phyloP scores from a whole-genome alignment of 2,888 invertebrate species.

The Diarsia dahlii region DNA sequence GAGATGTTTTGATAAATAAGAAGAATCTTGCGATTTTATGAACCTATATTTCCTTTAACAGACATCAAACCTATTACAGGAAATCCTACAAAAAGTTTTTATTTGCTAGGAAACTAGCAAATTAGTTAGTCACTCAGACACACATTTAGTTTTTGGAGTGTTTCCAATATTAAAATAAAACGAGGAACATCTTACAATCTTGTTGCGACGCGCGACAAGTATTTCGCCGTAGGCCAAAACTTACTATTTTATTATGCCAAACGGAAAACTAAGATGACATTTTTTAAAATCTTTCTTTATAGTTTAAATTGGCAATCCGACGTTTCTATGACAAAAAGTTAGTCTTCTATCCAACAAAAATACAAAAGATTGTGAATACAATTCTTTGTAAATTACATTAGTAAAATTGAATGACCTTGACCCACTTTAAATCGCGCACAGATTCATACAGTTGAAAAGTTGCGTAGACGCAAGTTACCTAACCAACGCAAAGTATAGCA shows the following conservation, averaged over 20 bases:
- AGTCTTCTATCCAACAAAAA: neutral
- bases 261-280: neutral
- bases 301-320: neutral
- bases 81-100: neutral
- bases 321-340: neutral
- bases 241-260: neutral
- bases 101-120: neutral
- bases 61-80: too few relatives aligned
- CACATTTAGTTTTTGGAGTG: neutral
- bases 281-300: neutral
- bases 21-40: neutral
- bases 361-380: neutral
- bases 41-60: neutral
- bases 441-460: conserved; percentile 46
- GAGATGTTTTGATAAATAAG: neutral
- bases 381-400: conserved; percentile 34
- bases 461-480: conserved; percentile 57
- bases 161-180: neutral
- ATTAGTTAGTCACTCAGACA: neutral
- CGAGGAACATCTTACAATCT: neutral
- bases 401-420: conserved; percentile 73
- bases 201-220: neutral
- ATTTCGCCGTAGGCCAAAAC: neutral
- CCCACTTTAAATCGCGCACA: conserved; percentile 65
- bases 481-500: conserved; percentile 19